phyloP scores from a whole-genome alignment of 2,888 invertebrate genomes.

The Branchellion lobata region DNA sequence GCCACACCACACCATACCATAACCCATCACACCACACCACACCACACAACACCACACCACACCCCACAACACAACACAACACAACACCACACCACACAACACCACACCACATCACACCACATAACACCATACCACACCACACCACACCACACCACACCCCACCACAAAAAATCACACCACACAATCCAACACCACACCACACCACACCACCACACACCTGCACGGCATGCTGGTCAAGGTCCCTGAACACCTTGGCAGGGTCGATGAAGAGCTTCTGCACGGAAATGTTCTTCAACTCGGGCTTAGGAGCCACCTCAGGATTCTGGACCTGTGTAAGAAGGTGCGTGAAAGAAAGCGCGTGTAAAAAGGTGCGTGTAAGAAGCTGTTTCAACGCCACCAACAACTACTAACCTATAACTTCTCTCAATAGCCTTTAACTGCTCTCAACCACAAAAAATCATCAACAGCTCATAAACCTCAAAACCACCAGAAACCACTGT shows the following conservation, averaged over 20 bases:
- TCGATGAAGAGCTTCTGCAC: slow-evolving; percentile 58
- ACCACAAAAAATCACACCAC: too few relatives aligned
- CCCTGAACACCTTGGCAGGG: slow-evolving; percentile 57
- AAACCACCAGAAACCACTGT: too few relatives aligned
- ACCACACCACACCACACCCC: too few relatives aligned
- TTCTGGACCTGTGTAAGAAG: slow-evolving; percentile 25
- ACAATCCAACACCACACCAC: too few relatives aligned
- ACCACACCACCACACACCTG: too few relatives aligned
- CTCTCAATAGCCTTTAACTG: slow-evolving; percentile 50
- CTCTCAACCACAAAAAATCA: slow-evolving; percentile 54
- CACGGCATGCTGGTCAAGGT: slow-evolving; percentile 61
- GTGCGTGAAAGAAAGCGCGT: slow-evolving; percentile 48
- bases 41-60: too few relatives aligned
- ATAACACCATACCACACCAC: too few relatives aligned
- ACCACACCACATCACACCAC: background rate
- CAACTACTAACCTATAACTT: slow-evolving; percentile 51
- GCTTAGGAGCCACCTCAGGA: slow-evolving; percentile 56
- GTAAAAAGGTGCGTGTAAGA: background rate
- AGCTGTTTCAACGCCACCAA: slow-evolving; percentile 53
- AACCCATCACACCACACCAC: too few relatives aligned
- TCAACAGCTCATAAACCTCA: too few relatives aligned
- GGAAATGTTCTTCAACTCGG: slow-evolving; percentile 54
- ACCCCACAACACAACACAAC: too few relatives aligned
- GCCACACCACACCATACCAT: too few relatives aligned
- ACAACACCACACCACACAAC: background rate